Base-by-base conservation (phyloP, 2,113 vertebrate genomes). In the Ailurus styani region DNA sequence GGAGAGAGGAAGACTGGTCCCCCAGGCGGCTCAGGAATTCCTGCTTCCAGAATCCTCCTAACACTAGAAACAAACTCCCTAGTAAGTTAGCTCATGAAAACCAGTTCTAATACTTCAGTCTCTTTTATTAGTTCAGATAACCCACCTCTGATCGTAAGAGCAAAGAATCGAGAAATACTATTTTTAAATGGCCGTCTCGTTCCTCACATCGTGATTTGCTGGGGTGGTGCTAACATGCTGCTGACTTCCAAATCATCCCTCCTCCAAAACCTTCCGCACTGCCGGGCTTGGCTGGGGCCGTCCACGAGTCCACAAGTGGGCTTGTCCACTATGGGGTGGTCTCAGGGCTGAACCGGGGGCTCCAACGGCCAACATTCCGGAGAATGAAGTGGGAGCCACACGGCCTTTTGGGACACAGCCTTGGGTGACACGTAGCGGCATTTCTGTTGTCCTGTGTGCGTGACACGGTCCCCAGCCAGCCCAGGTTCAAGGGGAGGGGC, bases 231-330 rank as follows among this genome's bases (percentile, higher is more conserved):
- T n/a, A n/a, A 66, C 12, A n/a, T 0, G 5, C 15, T 25, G 37
- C 6, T 12, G 66, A 40, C 17, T 21, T 25, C 18, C 47, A 37
- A 68, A 57, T 2, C 0, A 6, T 23, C 64, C 57, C 27, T 52
- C 12, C 62, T 78, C 64, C 62, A n/a, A 55, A 72, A 45, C 8
- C 31, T 37, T 75, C 64, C 4, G 34, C 40, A 50, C 75, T 50
- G 54, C 40, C 60, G 64, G 31, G 75, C 82, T n/a, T 13, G 31
- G 54, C 93, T 4, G 55, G 54, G 47, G 7, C 68, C 0, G 6
- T 5, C 20, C 23, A 2, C 20, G 17, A 55, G n/a, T 4, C 27
- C 20, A 1, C 29, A 0, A 0, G 66, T 29, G n/a, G n/a, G 13
- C 23, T 0, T 13, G 37, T 47, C 64, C 2, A 17, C 68, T 8